Base-by-base conservation (phyloP, 2,797 vertebrate species). In the Sorex maritimensis region DNA sequence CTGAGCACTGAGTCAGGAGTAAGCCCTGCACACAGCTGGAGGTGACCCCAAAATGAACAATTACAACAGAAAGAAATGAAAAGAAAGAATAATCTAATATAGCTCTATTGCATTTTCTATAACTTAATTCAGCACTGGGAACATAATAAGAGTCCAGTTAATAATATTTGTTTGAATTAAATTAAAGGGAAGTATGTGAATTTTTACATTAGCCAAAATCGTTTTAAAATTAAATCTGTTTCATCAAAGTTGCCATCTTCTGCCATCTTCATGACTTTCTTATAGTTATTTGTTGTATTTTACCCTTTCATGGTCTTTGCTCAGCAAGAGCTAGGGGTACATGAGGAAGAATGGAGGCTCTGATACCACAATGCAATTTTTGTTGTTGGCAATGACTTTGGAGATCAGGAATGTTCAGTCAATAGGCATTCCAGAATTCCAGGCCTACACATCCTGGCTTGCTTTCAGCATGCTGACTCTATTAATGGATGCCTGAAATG, bases 401-500 rank as follows among this genome's bases (percentile, higher is more conserved):
- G 23, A 95, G 94, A 94, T 46, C 74, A 94, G 65, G 83, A 96
- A 90, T 90, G 67, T 90, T 95, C 38, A 72, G 21, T 81, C 89
- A 90, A 85, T 21, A 72, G 71, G 81, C 96, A 97, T 95, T 92
- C 74, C 65, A 95, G 90, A 95, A 96, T 96, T 94, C 96, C 80
- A 38, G 80, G 86, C 93, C 93, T 97, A 90, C 95, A 85, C 94
- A 49, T 71, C 85, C 86, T 94, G 96, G 94, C 92, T 95, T n/a
- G 71, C 67, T 83, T 93, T 91, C 91, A 97, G 79, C 82, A 46
- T 0, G 30, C 17, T 38, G 73, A 52, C 26, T 84, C 68, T 93
- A 46, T 96, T 96, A 61, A 85, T 82, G 67, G 44, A 77, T 74
- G 79, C 92, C 96, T 92, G 90, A 96, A 95, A 93, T 90, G 3